These are phyloP conservation scores for Mechanitis mazaeus DNA, from an alignment of 2,888 invertebrate genomes.

Conservation along the genomic window DNA sequence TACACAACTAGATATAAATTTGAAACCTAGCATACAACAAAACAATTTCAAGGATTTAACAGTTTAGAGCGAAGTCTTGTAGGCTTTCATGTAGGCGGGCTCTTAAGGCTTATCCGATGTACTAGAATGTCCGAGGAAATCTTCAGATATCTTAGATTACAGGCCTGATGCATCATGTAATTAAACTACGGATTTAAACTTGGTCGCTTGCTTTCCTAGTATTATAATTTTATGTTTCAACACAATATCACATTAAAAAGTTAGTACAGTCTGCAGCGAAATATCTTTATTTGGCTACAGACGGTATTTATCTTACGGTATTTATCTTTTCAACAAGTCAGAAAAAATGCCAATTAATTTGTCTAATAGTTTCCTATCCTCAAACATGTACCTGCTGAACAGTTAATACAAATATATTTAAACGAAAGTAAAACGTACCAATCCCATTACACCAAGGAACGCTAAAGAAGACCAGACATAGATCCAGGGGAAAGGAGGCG, in stretches of 20 bases:
- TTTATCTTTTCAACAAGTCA: no score
- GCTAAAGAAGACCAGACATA: slow-evolving; percentile 44
- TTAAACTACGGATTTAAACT: not conserved
- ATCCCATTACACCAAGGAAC: slow-evolving; percentile 50
- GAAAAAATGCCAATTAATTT: no score
- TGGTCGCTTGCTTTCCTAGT: not conserved
- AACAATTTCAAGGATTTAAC: slow-evolving; percentile 1
- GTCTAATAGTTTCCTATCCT: no score
- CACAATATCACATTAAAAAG: no score
- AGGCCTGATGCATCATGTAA: not conserved
- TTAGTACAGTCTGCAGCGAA: no score
- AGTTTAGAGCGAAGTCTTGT: slow-evolving; percentile 2
- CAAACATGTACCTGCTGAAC: no score
- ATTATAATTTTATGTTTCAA: no score
- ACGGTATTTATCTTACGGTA: no score
- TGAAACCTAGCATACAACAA: not conserved
- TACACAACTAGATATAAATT: not conserved
- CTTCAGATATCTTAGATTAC: slow-evolving; percentile 2
- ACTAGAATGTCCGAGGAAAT: not conserved
- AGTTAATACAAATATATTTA: no score
- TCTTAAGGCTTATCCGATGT: not conserved
- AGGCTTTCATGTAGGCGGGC: slow-evolving; percentile 5
- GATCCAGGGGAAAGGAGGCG: slow-evolving; percentile 57
- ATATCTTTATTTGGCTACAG: no score
- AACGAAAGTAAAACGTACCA: slow-evolving; percentile 42